Base-by-base conservation (phyloP, 2,888 invertebrate genomes). In the Octodonta nipae region DNA sequence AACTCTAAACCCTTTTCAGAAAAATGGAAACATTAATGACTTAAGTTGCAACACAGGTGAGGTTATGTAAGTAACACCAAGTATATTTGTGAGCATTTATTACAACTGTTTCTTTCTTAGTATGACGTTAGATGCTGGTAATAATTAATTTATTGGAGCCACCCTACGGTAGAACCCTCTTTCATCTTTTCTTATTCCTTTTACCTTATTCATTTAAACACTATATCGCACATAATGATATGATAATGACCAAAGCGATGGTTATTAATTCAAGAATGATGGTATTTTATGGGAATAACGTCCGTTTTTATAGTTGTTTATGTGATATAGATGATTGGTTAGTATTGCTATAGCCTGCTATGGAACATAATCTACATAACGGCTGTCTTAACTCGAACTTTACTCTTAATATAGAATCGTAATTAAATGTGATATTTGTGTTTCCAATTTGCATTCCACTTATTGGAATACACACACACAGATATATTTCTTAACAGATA, bases 261-360 rank as follows among this genome's bases (percentile, higher is more conserved):
- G 50, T 45, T 56, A 58, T 60, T 60, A 60, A 58, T 59, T 57
- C 56, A 48, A 51, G 54, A 56, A 58, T 57, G 55, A 59, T 59
- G 51, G 57, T 56, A 59, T 55, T 61, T 60, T 59, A 61, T 53
- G 59, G 46, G 51, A 51, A 57, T 59, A 57, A 59, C 45, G 61
- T 59, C 57, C 46, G 53, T 52, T 59, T 61, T 61, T 62, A 61
- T 61, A 59, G 54, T 60, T 60, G 52, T 62, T 62, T 62, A 62
- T 62, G 60, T 48, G 60, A 52, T 61, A 55, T 56, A 58, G 51
- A 61, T 62, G 61, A 62, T 62, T 61, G 61, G 61, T 62, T 60
- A 58, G 51, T 56, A 61, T 60, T 49, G 51, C 51, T 38, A 37
- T 38, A 45, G 47, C 60, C 59, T 49, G 51, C 51, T 38, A 37